Percentiles rank a stretch among this genome's conserved stretches.
phyloP scores from a whole-genome alignment of 2,113 vertebrate genomes.

The Macquaria australasica region DNA sequence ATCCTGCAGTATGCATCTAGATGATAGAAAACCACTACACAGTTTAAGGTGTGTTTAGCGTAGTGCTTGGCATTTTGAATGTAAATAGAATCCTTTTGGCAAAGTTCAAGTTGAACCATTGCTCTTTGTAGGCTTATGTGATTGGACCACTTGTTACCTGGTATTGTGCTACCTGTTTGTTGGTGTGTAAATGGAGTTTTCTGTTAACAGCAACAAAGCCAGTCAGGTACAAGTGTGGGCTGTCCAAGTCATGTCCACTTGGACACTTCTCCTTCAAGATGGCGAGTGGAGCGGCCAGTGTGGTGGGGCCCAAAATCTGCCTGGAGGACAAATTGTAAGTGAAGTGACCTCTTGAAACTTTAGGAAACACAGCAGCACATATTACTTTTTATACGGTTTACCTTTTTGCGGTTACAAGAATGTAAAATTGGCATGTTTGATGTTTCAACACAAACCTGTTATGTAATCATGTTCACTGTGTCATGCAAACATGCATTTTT shows the following conservation, averaged over 20 bases:
- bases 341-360: background rate
- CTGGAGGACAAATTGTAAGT: constrained; percentile 95
- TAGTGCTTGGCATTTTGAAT: background rate
- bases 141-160: background rate
- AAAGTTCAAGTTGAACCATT: background rate
- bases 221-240: constrained; percentile 89
- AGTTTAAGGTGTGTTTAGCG: background rate
- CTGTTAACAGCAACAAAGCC: constrained; percentile 86
- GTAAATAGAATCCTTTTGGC: background rate
- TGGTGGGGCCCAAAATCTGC: constrained; percentile 96
- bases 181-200: background rate
- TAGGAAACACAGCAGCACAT: background rate
- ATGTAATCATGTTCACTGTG: background rate
- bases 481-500: background rate
- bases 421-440: background rate
- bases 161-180: background rate
- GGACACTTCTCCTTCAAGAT: constrained; percentile 96
- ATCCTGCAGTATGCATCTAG: background rate
- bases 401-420: background rate
- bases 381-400: background rate
- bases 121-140: background rate
- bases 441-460: background rate
- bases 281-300: constrained; percentile 95
- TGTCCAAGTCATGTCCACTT: constrained; percentile 91
- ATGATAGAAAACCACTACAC: background rate